A percentile compares a stretch with the other conserved stretches of the same genome.
Conservation (phyloP, 2,113 vertebrate species). For the Shinisaurus crocodilurus region DNA sequence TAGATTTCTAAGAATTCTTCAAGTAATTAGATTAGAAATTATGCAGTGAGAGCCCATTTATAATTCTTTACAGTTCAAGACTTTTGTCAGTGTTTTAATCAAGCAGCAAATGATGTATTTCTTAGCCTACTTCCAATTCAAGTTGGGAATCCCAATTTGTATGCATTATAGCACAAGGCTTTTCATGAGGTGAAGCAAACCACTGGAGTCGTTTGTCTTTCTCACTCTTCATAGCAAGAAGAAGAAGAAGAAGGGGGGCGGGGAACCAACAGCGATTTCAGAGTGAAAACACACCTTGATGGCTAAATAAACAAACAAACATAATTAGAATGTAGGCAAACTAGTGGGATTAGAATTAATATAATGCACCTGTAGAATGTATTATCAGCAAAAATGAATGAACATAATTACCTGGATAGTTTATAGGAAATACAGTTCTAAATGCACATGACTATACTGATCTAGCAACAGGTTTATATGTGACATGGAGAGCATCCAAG, state of each 20-base stretch:
- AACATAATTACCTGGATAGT: conserved; percentile 38
- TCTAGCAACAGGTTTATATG: background rate
- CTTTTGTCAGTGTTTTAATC: conserved; percentile 66
- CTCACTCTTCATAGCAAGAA: conserved; percentile 15
- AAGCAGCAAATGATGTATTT: conserved; percentile 59
- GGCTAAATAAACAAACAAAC: conserved; percentile 56
- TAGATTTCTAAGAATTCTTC: conserved; percentile 54
- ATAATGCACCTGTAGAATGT: conserved; percentile 52
- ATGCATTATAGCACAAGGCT: conserved; percentile 36
- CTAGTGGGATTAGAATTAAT: conserved; percentile 61
- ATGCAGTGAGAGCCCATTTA: conserved; percentile 49
- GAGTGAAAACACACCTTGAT: conserved; percentile 26
- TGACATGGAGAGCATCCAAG: background rate
- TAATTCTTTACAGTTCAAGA: conserved; percentile 61
- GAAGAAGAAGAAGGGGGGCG: background rate
- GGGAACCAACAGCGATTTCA: background rate
- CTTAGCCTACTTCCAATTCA: conserved; percentile 41
- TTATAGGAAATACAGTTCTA: conserved; percentile 41
- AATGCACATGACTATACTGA: conserved; percentile 9
- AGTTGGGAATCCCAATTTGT: conserved; percentile 45
- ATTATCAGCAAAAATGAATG: conserved; percentile 63
- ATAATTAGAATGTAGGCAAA: conserved; percentile 52
- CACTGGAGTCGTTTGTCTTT: conserved; percentile 47
- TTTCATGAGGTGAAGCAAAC: conserved; percentile 59
- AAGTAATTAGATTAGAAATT: conserved; percentile 70